phyloP scores from a whole-genome alignment of 2,113 vertebrate species.

The Speoplatyrhinus poulsoni region DNA sequence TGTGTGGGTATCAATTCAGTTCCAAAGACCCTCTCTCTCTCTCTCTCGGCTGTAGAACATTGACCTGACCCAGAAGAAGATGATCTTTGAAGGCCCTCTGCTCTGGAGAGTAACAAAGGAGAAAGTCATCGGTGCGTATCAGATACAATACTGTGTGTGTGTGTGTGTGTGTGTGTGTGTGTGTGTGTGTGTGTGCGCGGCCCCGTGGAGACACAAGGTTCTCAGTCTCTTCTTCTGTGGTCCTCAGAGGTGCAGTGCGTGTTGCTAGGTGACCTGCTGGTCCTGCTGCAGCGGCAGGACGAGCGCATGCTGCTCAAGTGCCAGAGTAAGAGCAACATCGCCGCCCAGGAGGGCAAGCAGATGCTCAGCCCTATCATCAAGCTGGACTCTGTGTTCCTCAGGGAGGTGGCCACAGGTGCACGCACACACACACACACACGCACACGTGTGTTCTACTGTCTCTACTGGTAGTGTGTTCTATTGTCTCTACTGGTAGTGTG shows the following conservation, averaged over 20 bases:
- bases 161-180: neutral
- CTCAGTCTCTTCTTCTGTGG: neutral
- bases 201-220: too few relatives aligned
- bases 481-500: neutral
- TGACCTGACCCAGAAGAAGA: conserved; percentile 81
- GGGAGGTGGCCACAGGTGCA: conserved; percentile 88
- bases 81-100: conserved; percentile 83
- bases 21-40: neutral
- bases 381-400: conserved; percentile 84
- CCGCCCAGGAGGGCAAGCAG: conserved; percentile 83
- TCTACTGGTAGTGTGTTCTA: too few relatives aligned
- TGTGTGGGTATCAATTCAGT: neutral
- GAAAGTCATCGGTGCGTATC: conserved; percentile 81
- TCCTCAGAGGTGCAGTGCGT: conserved; percentile 87
- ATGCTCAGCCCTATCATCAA: conserved; percentile 90
- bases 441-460: neutral
- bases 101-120: conserved; percentile 87
- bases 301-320: conserved; percentile 88
- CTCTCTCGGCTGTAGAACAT: conserved; percentile 71
- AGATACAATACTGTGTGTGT: conserved; percentile 13
- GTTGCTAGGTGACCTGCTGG: conserved; percentile 84
- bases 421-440: conserved; percentile 1
- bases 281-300: conserved; percentile 87
- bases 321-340: conserved; percentile 83
- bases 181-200: neutral